Evolutionary conservation across 2,113 vertebrate species (phyloP), one percentile per base, ranked within the genome.

Genomic region (Amphiprion percula): DNA sequence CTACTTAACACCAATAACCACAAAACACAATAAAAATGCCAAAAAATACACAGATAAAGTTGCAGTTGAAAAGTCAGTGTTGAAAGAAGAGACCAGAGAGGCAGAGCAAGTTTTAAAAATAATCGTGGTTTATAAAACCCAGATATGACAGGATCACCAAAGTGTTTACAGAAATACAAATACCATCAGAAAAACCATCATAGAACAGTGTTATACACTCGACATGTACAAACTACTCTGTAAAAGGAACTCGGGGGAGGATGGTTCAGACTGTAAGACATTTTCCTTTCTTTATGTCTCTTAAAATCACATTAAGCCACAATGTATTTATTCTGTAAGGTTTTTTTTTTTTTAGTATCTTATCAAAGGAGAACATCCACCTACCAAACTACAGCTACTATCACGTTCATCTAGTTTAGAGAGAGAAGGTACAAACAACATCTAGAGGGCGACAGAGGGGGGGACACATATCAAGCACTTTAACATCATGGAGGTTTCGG

Each of bases 241-340:
- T 83, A 88, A 91, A 92, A 92, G 87, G 82, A 77, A 86, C 71
- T 86, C 24, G 2, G 58, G 26, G 79, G 61, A 56, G 68, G 74
- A 84, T 80, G 83, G 74, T 53, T 89, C 56, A 86, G 70, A 86
- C 64, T 72, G 46, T 87, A 84, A 90, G 91, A 95, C 92, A 86
- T 86, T 86, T 83, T 86, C 55, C 77, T 84, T 87, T 85, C 81
- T 83, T 80, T 65, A 95, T 94, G 95, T 94, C 96, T 96, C 94
- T 95, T 87, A 94, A 96, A 96, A 96, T 97, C 96, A 98, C 97
- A 95, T 93, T 87, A 77, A 96, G 96, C 94, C 95, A 97, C 97
- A 94, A 94, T 76, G 50, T 67, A 84, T 80, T 83, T 80, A 73
- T 93, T 94, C 93, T 92, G 90, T 93, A 66, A 94, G 94, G 33